phyloP scores from a whole-genome alignment of 2,888 invertebrate species.

The Lepetodrilus schrolli region DNA sequence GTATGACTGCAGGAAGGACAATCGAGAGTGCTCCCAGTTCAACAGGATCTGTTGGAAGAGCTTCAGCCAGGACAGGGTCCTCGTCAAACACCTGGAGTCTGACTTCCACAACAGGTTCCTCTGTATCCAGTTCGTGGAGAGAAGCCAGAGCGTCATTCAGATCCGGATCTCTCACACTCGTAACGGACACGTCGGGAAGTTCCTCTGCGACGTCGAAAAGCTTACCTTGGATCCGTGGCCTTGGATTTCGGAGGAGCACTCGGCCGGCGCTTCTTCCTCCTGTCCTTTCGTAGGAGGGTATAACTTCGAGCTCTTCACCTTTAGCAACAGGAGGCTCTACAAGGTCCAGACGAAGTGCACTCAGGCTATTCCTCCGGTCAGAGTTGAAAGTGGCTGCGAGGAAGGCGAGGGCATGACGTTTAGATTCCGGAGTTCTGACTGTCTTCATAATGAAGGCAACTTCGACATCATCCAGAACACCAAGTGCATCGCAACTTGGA shows the following conservation, averaged over 20 bases:
- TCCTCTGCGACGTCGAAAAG: slow-evolving; percentile 33
- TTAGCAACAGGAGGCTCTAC: neutral
- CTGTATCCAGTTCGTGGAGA: slow-evolving; percentile 44
- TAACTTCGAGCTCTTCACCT: slow-evolving; percentile 37
- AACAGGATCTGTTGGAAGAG: slow-evolving; percentile 33
- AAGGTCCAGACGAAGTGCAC: slow-evolving; percentile 12
- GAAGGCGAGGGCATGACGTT: slow-evolving; percentile 35
- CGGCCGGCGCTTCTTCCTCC: slow-evolving; percentile 8
- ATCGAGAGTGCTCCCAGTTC: slow-evolving; percentile 30
- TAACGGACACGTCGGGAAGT: slow-evolving; percentile 11
- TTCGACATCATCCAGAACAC: slow-evolving; percentile 29
- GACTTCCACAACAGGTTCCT: slow-evolving; percentile 37
- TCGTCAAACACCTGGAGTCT: slow-evolving; percentile 36
- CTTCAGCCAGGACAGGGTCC: slow-evolving; percentile 25
- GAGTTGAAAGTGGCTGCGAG: slow-evolving; percentile 38
- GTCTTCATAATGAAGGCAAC: slow-evolving; percentile 28
- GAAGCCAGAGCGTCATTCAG: slow-evolving; percentile 46
- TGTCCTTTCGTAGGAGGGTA: slow-evolving; percentile 44
- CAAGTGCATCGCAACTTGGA: slow-evolving; percentile 34
- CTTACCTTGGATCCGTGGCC: slow-evolving; percentile 42
- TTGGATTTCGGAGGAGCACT: slow-evolving; percentile 43
- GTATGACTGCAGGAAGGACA: slow-evolving; percentile 35
- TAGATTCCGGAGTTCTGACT: slow-evolving; percentile 28
- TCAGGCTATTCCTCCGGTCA: slow-evolving; percentile 32
- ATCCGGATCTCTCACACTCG: slow-evolving; percentile 39